phyloP scores from a whole-genome alignment of 2,113 vertebrate species.

The Fulica atra region DNA sequence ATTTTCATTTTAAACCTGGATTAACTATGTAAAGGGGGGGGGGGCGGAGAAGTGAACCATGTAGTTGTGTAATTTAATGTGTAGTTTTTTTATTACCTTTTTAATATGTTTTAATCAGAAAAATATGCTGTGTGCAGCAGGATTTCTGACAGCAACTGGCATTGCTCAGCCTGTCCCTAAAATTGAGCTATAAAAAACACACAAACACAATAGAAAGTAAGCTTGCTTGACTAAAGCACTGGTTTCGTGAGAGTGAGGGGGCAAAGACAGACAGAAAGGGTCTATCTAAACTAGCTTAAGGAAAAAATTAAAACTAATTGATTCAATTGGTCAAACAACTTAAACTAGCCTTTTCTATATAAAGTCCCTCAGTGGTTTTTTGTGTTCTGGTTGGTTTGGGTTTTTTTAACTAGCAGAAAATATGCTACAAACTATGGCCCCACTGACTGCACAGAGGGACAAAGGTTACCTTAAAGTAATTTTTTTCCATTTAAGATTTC shows the following conservation, averaged over 20 bases:
- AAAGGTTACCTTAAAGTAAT: background rate
- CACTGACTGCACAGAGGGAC: background rate
- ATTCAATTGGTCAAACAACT: background rate
- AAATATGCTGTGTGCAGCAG: rapidly evolving
- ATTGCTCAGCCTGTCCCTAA: background rate
- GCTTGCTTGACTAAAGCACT: background rate
- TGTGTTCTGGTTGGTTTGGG: background rate
- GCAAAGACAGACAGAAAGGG: background rate
- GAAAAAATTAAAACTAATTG: background rate
- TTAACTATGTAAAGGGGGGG: background rate
- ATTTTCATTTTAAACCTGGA: background rate
- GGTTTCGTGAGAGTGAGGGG: background rate
- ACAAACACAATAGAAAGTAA: background rate
- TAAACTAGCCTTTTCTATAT: background rate
- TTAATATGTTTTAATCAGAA: background rate
- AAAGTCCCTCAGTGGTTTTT: background rate
- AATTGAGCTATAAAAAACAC: background rate
- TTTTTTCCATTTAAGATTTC: background rate
- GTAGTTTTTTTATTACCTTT: background rate
- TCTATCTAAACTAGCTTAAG: background rate
- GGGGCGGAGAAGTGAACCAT: too few species aligned
- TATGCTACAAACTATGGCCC: background rate
- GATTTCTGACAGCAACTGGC: background rate
- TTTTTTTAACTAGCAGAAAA: background rate
- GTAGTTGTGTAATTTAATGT: background rate